Evolutionary conservation across 2,113 vertebrate species (phyloP).

Genomic region (Garra rufa): DNA sequence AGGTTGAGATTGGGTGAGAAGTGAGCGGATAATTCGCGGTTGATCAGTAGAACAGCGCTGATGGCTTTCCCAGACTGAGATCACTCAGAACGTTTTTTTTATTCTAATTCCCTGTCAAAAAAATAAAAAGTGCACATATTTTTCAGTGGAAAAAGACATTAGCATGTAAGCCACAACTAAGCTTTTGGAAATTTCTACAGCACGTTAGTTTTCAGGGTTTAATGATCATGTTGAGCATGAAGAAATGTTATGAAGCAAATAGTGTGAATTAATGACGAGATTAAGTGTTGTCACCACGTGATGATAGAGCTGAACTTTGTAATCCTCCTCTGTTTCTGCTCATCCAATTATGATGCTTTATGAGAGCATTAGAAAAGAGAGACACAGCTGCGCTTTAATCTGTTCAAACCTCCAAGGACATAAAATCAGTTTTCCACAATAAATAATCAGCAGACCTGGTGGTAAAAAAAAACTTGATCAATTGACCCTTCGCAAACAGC

Average conservation of each 20-base stretch:
- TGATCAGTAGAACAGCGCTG: not conserved
- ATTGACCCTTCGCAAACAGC: too few relatives aligned
- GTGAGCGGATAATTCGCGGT: not conserved
- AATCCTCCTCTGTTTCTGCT: not conserved
- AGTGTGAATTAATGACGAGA: not conserved
- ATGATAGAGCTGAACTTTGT: not conserved
- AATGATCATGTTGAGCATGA: constrained; percentile 8
- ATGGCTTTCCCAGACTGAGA: constrained; percentile 35
- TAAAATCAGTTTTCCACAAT: not conserved
- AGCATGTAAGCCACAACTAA: constrained; percentile 11
- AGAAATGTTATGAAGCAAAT: not conserved
- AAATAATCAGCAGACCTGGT: not conserved
- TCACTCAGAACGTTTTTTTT: not conserved
- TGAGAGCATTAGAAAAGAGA: not conserved
- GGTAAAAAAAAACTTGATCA: too few relatives aligned
- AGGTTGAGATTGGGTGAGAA: not conserved
- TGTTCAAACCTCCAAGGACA: not conserved
- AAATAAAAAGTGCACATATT: not conserved
- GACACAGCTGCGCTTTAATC: not conserved
- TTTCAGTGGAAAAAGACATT: constrained; percentile 8
- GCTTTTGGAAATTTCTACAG: not conserved
- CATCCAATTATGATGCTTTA: not conserved
- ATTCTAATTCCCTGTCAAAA: not conserved
- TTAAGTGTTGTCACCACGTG: not conserved
- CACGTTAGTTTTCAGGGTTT: not conserved